Evolutionary conservation across 2,888 invertebrate genomes (phyloP), one percentile per base, ranked within the genome.

Genomic region (Hypena proboscidalis): DNA sequence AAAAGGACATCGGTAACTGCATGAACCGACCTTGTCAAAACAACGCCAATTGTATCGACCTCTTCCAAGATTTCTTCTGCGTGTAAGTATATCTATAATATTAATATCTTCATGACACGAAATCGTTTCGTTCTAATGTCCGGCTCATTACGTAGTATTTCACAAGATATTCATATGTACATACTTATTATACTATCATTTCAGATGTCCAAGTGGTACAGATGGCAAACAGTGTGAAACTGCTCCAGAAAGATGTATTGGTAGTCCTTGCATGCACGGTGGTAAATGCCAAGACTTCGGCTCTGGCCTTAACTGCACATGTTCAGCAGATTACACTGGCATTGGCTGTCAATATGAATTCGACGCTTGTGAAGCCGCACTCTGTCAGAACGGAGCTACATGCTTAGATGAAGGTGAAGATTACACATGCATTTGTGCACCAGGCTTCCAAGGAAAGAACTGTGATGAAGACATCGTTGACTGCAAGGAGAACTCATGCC

Each of bases 151-250:
- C n/a, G n/a, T n/a, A n/a, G n/a, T n/a, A n/a, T n/a, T n/a, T n/a
- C n/a, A n/a, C n/a, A 13, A 13, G 9, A 9, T 38, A 13, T 31
- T 17, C 9, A n/a, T 31, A 9, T 17, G n/a, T n/a, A n/a, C n/a
- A n/a, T n/a, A n/a, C n/a, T n/a, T n/a, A 17, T 25, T 8, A 26
- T 9, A 35, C 42, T 41, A 40, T 33, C 34, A 44, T 78, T 78
- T 35, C 65, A 95, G 95, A 4, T 98, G 98, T 72, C 97, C 97
- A 29, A 97, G 97, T 54, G 98, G 98, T 65, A 98, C 98, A 0
- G 98, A 98, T 73, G 99, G 98, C 5, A 98, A 98, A 83, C 96
- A 98, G 79, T 99, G 99, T 80, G 98, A 98, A 86, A 97, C 97
- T 0, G 98, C 98, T 0, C 98, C 98, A 2, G 98, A 98, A 84